Evolutionary conservation across 2,113 vertebrate genomes (phyloP).

Genomic region (Xyrauchen texanus): DNA sequence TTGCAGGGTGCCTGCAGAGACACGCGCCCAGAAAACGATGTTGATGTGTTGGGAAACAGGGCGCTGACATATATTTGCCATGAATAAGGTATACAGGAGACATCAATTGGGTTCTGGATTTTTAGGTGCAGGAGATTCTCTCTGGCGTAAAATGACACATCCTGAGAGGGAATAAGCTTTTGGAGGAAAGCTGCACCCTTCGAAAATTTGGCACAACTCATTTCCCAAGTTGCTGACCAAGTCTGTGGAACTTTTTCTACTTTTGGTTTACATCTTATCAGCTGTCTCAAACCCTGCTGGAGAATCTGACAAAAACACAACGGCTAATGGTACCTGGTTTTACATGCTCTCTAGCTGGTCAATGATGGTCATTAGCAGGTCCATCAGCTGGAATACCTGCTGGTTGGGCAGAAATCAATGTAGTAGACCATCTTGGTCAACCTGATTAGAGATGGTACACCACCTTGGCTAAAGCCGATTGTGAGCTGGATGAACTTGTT

Average conservation of each 20-base stretch:
- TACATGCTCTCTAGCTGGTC: background rate
- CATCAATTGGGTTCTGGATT: slow-evolving; percentile 48
- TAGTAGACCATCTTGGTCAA: background rate
- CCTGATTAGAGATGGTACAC: background rate
- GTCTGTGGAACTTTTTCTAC: slow-evolving; percentile 31
- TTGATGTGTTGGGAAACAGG: slow-evolving; percentile 70
- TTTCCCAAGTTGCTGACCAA: slow-evolving; percentile 39
- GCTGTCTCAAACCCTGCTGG: background rate
- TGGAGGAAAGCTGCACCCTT: slow-evolving; percentile 11
- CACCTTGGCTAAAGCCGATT: background rate
- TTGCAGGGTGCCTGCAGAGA: slow-evolving; percentile 64
- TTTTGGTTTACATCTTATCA: background rate
- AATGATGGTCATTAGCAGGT: slow-evolving; percentile 14
- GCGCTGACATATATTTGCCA: slow-evolving; percentile 42
- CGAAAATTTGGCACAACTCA: background rate
- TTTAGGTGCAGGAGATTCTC: slow-evolving; percentile 49
- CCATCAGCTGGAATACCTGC: background rate
- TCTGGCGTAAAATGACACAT: slow-evolving; percentile 39
- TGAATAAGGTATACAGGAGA: slow-evolving; percentile 56
- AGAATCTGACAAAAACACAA: background rate
- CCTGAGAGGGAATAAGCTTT: slow-evolving; percentile 39
- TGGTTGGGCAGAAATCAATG: background rate
- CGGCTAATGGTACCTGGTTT: background rate
- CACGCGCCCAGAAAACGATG: slow-evolving; percentile 77
- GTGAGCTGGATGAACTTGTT: background rate